Percentiles rank a stretch among this genome's conserved stretches.
These are phyloP conservation scores for Dufourea novaeangliae DNA, from an alignment of 1,140 invertebrate genomes.

Conservation along the genomic window DNA sequence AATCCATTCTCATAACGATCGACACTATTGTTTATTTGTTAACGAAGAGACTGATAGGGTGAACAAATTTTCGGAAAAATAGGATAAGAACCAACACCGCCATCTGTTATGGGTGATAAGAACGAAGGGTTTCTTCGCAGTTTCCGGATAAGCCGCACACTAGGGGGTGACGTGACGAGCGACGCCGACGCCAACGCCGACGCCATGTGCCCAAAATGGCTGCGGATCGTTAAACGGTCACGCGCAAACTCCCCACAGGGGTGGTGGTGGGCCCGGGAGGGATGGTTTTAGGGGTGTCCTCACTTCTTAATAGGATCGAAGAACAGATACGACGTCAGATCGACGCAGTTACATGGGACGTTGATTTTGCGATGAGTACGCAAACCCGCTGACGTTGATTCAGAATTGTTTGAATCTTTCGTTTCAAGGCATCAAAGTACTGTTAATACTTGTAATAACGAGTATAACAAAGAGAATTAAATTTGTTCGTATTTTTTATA, in stretches of 20 bases:
- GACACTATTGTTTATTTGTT: too few relatives aligned
- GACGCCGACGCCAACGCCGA: conserved; percentile 68
- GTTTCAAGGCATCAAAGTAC: neutral
- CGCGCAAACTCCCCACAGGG: conserved; percentile 70
- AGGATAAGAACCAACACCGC: conserved; percentile 68
- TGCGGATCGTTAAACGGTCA: conserved; percentile 68
- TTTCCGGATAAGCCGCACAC: conserved; percentile 75
- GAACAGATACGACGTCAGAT: conserved; percentile 55
- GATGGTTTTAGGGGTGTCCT: conserved; percentile 59
- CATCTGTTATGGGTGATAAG: conserved; percentile 76
- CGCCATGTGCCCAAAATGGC: conserved; percentile 78
- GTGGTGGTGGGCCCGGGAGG: conserved; percentile 52
- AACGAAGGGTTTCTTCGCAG: conserved; percentile 72
- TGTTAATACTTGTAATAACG: neutral
- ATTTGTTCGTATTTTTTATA: too few relatives aligned
- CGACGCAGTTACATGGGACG: conserved; percentile 27
- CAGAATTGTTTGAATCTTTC: neutral
- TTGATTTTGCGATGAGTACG: neutral
- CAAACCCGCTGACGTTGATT: neutral
- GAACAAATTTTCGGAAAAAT: conserved; percentile 49
- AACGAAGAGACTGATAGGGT: too few relatives aligned
- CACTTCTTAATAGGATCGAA: conserved; percentile 62
- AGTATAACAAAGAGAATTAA: too few relatives aligned
- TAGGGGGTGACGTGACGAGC: conserved; percentile 69
- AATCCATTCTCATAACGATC: too few relatives aligned